phyloP scores from a whole-genome alignment of 2,113 vertebrate genomes.

The Pomatostomus ruficeps region DNA sequence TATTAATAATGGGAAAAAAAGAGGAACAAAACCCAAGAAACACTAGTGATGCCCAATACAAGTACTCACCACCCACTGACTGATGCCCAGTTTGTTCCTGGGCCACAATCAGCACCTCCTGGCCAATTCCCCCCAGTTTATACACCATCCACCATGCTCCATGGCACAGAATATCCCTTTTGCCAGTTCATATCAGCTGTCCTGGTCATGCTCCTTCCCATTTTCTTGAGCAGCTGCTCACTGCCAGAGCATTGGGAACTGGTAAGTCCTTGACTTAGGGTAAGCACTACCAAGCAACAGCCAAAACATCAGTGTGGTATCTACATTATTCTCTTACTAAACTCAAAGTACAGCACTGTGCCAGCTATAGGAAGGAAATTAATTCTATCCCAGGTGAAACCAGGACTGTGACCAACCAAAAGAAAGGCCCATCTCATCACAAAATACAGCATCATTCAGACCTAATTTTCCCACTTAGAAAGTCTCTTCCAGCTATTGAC shows the following conservation, averaged over 20 bases:
- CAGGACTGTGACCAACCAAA: background rate
- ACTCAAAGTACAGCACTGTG: background rate
- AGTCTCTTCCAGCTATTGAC: background rate
- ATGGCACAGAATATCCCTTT: background rate
- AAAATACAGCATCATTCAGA: background rate
- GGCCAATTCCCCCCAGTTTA: background rate
- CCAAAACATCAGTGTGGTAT: background rate
- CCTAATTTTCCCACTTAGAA: background rate
- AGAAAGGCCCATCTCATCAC: background rate
- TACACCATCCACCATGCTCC: background rate
- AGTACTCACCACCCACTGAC: background rate
- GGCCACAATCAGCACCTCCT: background rate
- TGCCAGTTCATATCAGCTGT: background rate
- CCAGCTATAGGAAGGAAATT: background rate
- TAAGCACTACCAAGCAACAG: background rate
- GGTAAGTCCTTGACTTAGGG: background rate
- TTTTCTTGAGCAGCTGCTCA: background rate
- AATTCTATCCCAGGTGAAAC: background rate
- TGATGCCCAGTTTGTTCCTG: background rate
- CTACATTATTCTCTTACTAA: background rate
- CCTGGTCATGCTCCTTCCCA: background rate
- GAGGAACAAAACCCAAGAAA: background rate
- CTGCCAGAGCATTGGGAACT: background rate
- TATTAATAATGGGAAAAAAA: background rate
- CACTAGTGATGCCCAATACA: background rate